Percentiles rank a stretch among this genome's conserved stretches.
Evolutionary conservation across 2,113 vertebrate species (phyloP).

Genomic region (Calyptomena viridis): DNA sequence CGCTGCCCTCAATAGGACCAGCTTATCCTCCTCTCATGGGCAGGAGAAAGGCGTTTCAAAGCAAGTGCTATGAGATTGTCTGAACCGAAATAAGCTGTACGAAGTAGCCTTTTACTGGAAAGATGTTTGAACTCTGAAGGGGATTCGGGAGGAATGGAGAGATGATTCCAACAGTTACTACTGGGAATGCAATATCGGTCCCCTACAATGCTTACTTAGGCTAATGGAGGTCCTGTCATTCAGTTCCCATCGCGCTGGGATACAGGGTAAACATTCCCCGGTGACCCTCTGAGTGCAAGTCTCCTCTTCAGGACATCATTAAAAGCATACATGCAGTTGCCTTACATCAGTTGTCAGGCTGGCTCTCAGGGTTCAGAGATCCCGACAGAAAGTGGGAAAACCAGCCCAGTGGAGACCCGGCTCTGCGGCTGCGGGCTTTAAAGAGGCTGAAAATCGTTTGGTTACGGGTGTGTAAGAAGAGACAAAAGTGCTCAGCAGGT

Average conservation of each 20-base stretch:
- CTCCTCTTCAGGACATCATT: slow-evolving; percentile 87
- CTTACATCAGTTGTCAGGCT: slow-evolving; percentile 70
- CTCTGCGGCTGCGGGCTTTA: slow-evolving; percentile 29
- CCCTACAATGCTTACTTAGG: slow-evolving; percentile 87
- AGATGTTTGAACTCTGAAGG: slow-evolving; percentile 80
- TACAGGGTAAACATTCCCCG: slow-evolving; percentile 88
- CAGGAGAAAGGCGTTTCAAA: background rate
- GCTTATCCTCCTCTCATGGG: background rate
- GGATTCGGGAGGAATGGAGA: slow-evolving; percentile 70
- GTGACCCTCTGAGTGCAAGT: slow-evolving; percentile 83
- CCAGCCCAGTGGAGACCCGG: slow-evolving; percentile 20
- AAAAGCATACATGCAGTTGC: slow-evolving; percentile 80
- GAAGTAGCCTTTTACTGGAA: slow-evolving; percentile 61
- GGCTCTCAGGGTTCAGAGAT: slow-evolving; percentile 46
- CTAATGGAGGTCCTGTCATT: slow-evolving; percentile 95
- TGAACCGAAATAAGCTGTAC: background rate
- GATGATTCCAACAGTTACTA: slow-evolving; percentile 85
- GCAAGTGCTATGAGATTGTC: background rate
- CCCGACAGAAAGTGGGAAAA: slow-evolving; percentile 62
- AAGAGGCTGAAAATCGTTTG: slow-evolving; percentile 67
- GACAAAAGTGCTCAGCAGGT: slow-evolving; percentile 84
- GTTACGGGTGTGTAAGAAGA: slow-evolving; percentile 65
- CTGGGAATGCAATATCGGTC: slow-evolving; percentile 87
- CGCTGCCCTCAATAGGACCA: background rate
- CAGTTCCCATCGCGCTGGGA: slow-evolving; percentile 83